Base-by-base conservation (phyloP, 2,888 invertebrate species). In the Aleiodes testaceus region DNA sequence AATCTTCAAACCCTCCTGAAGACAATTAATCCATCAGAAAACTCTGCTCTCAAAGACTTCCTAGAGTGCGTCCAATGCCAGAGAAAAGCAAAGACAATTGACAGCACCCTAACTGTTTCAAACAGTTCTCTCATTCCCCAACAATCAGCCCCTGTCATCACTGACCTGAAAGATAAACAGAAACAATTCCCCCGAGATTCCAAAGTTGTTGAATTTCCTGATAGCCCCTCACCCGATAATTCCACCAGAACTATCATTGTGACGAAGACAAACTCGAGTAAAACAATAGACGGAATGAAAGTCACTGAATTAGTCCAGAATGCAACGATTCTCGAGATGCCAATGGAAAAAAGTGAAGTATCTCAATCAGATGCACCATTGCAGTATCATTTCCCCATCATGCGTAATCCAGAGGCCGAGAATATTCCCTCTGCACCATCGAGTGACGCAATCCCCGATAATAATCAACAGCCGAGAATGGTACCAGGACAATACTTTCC, bases 21-120 rank as follows among this genome's bases (percentile, higher is more conserved):
- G 0, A 49, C 69, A 30, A 73, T 73, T 36, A 70, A 26, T 22
- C 36, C 53, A 3, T 6, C 14, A 6, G 20, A 45, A 50, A 16
- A 47, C 20, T 7, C 14, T n/a, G 47, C 14, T 26, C 55, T 66
- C 12, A 5, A 64, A 9, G 73, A 67, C 12, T 69, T 75, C n/a
- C 30, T 74, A 12, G 59, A 78, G 3, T 82, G 82, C 75, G 44
- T 82, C 1, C 65, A 77, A 5, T 82, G 82, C 65, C 67, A 72
- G 65, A 53, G 44, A 69, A 18, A 42, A 63, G 12, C 50, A 59
- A 65, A 2, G 45, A 22, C 0, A 4, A 9, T 36, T 2, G 2
- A 36, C 11, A 36, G 9, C 9, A 36, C 36, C 1, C 2, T 36
- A 36, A 36, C 36, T 9, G 9, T 11, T 36, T 7, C 7, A 0